Base-by-base conservation (phyloP, 2,113 vertebrate species). In the Cyphomyrus discorhynchus region DNA sequence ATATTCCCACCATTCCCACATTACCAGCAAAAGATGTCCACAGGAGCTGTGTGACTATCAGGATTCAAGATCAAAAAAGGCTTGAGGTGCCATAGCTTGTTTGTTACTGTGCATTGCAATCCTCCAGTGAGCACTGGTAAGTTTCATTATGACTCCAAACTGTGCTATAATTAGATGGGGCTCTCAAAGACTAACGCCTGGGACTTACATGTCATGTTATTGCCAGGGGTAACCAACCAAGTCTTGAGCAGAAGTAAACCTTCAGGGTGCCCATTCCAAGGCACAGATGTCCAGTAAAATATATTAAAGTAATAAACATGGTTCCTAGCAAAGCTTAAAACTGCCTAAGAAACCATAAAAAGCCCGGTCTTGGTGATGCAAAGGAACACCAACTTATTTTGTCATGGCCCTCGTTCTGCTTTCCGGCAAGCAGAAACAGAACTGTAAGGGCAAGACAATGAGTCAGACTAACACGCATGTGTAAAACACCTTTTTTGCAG, bases 131-230 rank as follows among this genome's bases (percentile, higher is more conserved):
- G 24, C 31, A 92, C 87, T 93, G 89, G 92, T 92, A 93, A 93
- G 93, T 52, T 91, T 92, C 91, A 92, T 91, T 93, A 91, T 93
- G 92, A 92, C 92, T 92, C 91, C 87, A 42, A 19, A 45, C 31
- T 42, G 62, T 56, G 90, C 93, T 96, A 96, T 95, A 95, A 95
- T 95, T 95, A 95, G 95, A 90, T 89, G 46, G 46, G 91, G 87
- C 91, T 92, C 93, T 93, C 86, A 50, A 9, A 88, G 88, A 92
- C 88, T 53, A 27, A 89, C 90, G 92, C 92, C 91, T 92, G 91
- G 91, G 91, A 92, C 94, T 92, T 86, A 84, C 58, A 89, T 91
- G 86, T 58, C 49, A 88, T 89, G 91, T 53, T 92, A 92, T 19
- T 31, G 42, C 49, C 47, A 86, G 49, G n/a, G 46, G 53, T 39